Percentiles rank a stretch among this genome's conserved stretches.
phyloP scores from a whole-genome alignment of 2,797 vertebrate species.

The Manis crassicaudata region DNA sequence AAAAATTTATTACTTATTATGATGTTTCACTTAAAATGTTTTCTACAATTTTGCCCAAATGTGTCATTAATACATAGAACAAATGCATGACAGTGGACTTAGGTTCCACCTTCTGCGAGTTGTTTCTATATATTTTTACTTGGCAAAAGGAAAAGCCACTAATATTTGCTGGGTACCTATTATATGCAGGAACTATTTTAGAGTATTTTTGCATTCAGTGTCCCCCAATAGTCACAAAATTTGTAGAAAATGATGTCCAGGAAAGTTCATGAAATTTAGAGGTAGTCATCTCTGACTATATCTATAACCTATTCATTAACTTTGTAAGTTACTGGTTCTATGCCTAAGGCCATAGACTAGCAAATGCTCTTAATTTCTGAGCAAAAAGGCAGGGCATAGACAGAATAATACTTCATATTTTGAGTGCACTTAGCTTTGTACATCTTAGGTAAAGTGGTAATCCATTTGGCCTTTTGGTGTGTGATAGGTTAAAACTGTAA shows the following conservation, averaged over 20 bases:
- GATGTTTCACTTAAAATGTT: neutral
- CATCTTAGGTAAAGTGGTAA: neutral
- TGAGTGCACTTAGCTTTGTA: neutral
- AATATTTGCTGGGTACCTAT: neutral
- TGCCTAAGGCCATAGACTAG: neutral
- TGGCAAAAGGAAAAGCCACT: neutral
- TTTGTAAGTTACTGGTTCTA: neutral
- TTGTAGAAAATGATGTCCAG: neutral
- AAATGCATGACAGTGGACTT: neutral
- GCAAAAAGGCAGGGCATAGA: neutral
- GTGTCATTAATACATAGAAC: neutral
- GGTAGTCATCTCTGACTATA: neutral
- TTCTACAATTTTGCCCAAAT: neutral
- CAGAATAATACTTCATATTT: neutral
- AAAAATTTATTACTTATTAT: neutral
- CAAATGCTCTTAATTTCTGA: neutral
- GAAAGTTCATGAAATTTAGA: neutral
- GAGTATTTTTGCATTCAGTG: neutral
- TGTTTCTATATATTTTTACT: neutral
- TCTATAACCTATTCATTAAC: neutral
- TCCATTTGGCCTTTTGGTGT: neutral
- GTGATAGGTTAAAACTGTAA: constrained; percentile 14
- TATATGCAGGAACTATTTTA: neutral
- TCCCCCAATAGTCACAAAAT: neutral
- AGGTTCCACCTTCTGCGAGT: neutral